Evolutionary conservation across 2,888 invertebrate species (phyloP).

Genomic region (Muscina levida): DNA sequence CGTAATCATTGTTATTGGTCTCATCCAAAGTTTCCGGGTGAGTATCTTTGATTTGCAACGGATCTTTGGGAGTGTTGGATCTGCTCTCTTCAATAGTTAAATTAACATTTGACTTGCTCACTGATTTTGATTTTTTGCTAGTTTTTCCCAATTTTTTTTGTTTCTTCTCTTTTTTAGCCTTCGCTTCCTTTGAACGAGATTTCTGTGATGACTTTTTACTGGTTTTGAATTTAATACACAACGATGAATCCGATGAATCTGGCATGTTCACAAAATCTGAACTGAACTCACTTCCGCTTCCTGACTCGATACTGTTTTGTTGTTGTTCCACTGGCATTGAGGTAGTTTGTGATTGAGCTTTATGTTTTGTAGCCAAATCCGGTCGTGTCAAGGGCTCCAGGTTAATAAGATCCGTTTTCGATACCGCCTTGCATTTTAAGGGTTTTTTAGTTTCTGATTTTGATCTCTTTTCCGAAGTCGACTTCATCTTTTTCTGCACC

Average conservation of each 20-base stretch:
- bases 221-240: conserved; percentile 6
- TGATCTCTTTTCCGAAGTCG: conserved; percentile 77
- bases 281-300: neutral
- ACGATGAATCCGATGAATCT: conserved; percentile 15
- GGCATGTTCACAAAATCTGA: neutral
- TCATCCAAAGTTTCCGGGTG: conserved; percentile 55
- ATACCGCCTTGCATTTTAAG: conserved; percentile 32
- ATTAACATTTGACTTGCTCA: neutral
- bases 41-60: neutral
- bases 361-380: conserved; percentile 38
- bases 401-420: conserved; percentile 22
- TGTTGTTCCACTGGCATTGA: conserved; percentile 31
- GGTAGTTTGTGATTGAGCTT: conserved; percentile 47
- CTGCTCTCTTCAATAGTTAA: neutral
- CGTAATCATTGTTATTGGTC: conserved; percentile 74
- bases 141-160: conserved; percentile 12
- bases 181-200: conserved; percentile 55
- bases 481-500: conserved; percentile 64
- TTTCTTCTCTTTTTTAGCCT: conserved; percentile 58
- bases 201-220: conserved; percentile 58
- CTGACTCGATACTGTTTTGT: neutral
- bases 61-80: conserved; percentile 2
- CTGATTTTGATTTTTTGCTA: conserved; percentile 60
- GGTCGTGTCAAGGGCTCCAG: conserved; percentile 44
- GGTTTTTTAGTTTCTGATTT: conserved; percentile 80